A percentile compares a stretch with the other conserved stretches of the same genome.
Evolutionary conservation across 2,113 vertebrate species (phyloP).

Genomic region (Micronisus gabar): DNA sequence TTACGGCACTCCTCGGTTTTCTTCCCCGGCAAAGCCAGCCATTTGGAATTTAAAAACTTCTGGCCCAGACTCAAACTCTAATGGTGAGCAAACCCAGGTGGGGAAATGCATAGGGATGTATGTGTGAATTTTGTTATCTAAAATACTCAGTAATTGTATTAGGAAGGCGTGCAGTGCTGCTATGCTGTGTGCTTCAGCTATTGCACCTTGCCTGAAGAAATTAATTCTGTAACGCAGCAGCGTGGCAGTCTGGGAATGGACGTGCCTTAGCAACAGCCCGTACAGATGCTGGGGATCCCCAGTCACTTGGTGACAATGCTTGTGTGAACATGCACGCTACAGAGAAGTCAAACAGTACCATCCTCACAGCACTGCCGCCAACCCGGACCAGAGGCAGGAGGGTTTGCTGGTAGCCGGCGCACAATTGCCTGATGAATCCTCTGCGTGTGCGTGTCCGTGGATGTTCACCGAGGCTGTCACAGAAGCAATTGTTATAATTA

Average conservation of each 20-base stretch:
- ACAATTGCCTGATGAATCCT: background rate
- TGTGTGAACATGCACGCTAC: background rate
- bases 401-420: background rate
- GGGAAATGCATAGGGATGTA: background rate
- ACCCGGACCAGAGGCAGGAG: background rate
- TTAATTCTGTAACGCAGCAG: background rate
- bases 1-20: background rate
- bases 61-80: background rate
- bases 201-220: background rate
- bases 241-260: background rate
- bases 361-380: rapidly evolving
- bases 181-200: background rate
- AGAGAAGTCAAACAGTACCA: background rate
- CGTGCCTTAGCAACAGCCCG: background rate
- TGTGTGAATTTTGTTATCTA: background rate
- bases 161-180: background rate
- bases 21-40: background rate
- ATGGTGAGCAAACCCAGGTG: background rate
- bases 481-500: background rate
- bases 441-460: rapidly evolving
- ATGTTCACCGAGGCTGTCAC: background rate
- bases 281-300: background rate
- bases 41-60: background rate
- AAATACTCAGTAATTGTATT: background rate
- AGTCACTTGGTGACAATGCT: background rate